These are phyloP conservation scores for Drosophila pullipes DNA, from an alignment of 2,888 invertebrate species.

Conservation along the genomic window DNA sequence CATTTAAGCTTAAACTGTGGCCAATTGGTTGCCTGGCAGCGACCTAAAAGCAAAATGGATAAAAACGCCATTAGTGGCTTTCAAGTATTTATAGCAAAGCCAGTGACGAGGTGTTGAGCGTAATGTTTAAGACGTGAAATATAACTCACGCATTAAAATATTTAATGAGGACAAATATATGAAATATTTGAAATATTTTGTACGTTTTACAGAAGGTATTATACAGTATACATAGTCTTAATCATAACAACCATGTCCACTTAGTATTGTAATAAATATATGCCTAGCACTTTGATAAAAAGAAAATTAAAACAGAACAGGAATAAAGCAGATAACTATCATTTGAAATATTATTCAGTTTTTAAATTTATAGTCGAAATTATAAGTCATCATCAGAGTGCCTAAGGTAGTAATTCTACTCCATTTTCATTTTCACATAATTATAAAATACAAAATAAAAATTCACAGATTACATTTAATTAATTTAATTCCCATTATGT, in stretches of 20 bases:
- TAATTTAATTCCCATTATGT: background rate
- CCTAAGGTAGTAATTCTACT: too few species aligned
- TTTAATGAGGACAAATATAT: too few species aligned
- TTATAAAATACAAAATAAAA: background rate
- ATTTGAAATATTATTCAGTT: background rate
- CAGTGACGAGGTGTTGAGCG: background rate
- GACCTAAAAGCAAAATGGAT: constrained; percentile 17
- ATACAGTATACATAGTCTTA: too few species aligned
- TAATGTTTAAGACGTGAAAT: background rate
- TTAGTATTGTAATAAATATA: too few species aligned
- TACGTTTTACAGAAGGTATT: too few species aligned
- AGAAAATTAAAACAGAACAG: background rate
- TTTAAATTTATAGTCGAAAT: background rate
- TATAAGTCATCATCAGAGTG: background rate
- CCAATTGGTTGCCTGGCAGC: constrained; percentile 32
- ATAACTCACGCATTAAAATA: background rate
- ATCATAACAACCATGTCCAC: too few species aligned
- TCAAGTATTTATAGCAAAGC: background rate
- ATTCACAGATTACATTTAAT: background rate
- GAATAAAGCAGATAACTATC: fast-evolving
- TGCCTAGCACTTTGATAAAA: background rate
- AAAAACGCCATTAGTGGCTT: constrained; percentile 9
- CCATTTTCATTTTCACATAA: background rate
- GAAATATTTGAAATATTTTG: too few species aligned
- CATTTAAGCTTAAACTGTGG: constrained; percentile 43